Evolutionary conservation across 2,113 vertebrate species (phyloP), one percentile per base, ranked within the genome.

Genomic region (Campylorhamphus procurvoides): DNA sequence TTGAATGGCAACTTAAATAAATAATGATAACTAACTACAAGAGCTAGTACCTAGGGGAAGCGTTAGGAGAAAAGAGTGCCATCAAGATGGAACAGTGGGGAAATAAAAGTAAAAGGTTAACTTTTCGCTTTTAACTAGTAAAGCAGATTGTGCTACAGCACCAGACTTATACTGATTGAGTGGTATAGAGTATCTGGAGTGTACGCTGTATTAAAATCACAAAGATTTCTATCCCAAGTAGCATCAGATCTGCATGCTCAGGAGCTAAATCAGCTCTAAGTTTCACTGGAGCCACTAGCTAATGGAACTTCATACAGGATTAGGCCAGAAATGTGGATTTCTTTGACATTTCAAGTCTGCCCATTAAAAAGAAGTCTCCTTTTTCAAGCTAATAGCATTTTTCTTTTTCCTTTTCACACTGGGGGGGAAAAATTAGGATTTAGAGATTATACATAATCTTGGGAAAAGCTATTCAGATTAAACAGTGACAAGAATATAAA

Each of bases 61-160:
- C 3, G 1, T 72, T 78, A 68, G 27, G 52, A 82, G 35, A 86
- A 84, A 72, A 84, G 60, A 84, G 10, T 60, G 29, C 27, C 58
- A 84, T 55, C n/a, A 76, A 84, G 58, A 42, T 29, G 66, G 49
- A 87, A 62, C 3, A 83, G 37, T 23, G 64, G 20, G 52, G 35
- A 94, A 62, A 84, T 46, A 60, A 4, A 75, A 35, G 39, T 68
- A 75, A 84, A 94, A 96, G 23, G 87, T 52, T 80, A 86, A 76
- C 40, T 95, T 96, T 69, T 87, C 74, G 75, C 72, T 96, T 46
- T 92, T 75, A 93, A 95, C 79, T 59, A 42, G 60, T 71, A 92
- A 91, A 93, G 59, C 80, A 86, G 84, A 81, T 95, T 90, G 92
- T 67, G 66, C 53, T 87, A 50, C 44, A 64, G 42, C 16, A 76